phyloP scores from a whole-genome alignment of 2,888 invertebrate genomes.

The Mamestra brassicae region DNA sequence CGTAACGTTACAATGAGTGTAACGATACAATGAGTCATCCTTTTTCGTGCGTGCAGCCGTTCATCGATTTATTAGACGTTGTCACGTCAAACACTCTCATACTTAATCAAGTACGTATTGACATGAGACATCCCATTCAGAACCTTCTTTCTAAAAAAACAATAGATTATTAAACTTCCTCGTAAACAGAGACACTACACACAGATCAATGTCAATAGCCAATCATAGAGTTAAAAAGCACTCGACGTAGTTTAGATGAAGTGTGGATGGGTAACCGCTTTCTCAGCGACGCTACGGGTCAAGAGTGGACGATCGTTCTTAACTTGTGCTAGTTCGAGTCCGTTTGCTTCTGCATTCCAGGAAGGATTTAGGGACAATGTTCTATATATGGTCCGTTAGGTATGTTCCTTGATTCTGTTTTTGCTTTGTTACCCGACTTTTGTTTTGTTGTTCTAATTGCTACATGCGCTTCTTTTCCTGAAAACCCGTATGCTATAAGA shows the following conservation, averaged over 20 bases:
- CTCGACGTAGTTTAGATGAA: conserved; percentile 42
- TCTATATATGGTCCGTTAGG: conserved; percentile 10
- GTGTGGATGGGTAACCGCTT: conserved; percentile 33
- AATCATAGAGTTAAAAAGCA: conserved; percentile 46
- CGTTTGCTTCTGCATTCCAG: conserved; percentile 25
- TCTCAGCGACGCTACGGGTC: conserved; percentile 38
- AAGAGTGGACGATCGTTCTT: conserved; percentile 33
- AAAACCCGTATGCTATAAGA: too few relatives aligned
- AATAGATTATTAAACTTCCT: conserved; percentile 1
- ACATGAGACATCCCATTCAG: background rate
- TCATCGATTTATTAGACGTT: too few relatives aligned
- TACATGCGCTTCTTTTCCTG: too few relatives aligned
- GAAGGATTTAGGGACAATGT: conserved; percentile 28
- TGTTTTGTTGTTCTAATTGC: too few relatives aligned
- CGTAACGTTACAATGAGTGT: too few relatives aligned
- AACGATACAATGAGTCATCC: too few relatives aligned
- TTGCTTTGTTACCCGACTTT: too few relatives aligned
- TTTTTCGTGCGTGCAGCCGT: too few relatives aligned
- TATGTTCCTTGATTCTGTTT: background rate
- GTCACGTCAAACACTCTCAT: too few relatives aligned
- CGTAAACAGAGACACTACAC: conserved; percentile 6
- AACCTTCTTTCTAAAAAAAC: conserved; percentile 21
- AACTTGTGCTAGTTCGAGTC: conserved; percentile 25
- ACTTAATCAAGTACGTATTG: too few relatives aligned
- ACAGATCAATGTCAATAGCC: conserved; percentile 60